These are phyloP conservation scores for Gryon sp. DNA, from an alignment of 1,140 invertebrate species.

Conservation along the genomic window DNA sequence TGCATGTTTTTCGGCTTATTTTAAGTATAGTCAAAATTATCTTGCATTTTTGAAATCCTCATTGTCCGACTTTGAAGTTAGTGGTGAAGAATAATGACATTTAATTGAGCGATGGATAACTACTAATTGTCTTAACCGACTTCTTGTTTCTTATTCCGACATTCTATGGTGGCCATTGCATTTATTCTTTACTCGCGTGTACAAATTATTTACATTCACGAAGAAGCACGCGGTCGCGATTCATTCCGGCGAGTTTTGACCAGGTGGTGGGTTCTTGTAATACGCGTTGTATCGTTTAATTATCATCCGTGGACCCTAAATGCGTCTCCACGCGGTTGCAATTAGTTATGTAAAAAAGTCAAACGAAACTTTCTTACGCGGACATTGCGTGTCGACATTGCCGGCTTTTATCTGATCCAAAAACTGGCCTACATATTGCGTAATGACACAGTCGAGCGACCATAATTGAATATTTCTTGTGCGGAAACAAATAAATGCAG, in stretches of 20 bases:
- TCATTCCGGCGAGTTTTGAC: constrained; percentile 14
- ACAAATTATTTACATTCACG: constrained; percentile 58
- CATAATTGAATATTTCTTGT: constrained; percentile 44
- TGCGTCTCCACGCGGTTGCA: constrained; percentile 25
- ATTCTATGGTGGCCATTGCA: constrained; percentile 18
- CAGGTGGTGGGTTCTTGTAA: constrained; percentile 15
- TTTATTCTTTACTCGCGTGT: constrained; percentile 3
- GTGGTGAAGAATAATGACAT: constrained; percentile 30
- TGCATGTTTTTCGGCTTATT: too few species aligned
- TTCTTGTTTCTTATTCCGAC: constrained; percentile 49
- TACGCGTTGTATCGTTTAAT: constrained; percentile 57
- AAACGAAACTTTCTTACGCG: constrained; percentile 28
- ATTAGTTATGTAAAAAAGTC: constrained; percentile 51
- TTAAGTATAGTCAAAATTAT: too few species aligned
- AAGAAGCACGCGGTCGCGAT: constrained; percentile 30
- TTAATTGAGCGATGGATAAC: constrained; percentile 46
- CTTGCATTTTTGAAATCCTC: not conserved
- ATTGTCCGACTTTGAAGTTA: not conserved
- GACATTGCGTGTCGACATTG: constrained; percentile 25
- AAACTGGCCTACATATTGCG: constrained; percentile 44
- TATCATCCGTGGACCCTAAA: constrained; percentile 27
- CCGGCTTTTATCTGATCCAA: constrained; percentile 22
- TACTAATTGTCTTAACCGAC: constrained; percentile 51
- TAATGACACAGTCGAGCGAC: constrained; percentile 27
- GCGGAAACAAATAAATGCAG: constrained; percentile 9